Conservation (phyloP, 2,888 invertebrate species). For the Eulithis testata region DNA sequence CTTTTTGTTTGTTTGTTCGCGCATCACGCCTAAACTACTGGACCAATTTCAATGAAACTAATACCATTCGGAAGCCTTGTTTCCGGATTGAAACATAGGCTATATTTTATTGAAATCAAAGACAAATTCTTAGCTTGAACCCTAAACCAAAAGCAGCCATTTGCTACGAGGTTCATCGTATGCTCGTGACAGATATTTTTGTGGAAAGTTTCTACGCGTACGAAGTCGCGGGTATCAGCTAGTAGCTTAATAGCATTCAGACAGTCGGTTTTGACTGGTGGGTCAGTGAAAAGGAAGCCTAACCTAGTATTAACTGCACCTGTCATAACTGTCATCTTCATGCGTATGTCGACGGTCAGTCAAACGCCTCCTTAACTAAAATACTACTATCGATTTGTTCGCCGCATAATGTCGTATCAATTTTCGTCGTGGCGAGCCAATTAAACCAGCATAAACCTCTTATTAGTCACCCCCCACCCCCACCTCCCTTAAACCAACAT, state of each 20-base stretch:
- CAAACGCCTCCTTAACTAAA: conserved; percentile 61
- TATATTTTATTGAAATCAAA: no score
- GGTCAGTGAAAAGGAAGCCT: background rate
- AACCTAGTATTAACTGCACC: background rate
- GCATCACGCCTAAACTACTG: no score
- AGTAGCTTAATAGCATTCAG: background rate
- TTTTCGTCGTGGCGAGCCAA: conserved; percentile 75
- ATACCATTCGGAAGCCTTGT: no score
- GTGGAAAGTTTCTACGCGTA: no score
- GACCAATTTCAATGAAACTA: no score
- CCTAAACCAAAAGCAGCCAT: no score
- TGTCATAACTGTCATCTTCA: conserved; percentile 3
- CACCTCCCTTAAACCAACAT: conserved; percentile 77
- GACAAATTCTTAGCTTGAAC: no score
- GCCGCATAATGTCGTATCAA: conserved; percentile 57
- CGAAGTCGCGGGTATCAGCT: no score
- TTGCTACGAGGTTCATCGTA: no score
- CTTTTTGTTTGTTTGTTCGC: no score
- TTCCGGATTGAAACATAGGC: no score
- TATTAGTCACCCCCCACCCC: conserved; percentile 77
- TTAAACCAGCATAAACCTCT: conserved; percentile 79
- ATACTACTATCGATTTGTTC: conserved; percentile 66
- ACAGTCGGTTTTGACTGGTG: background rate
- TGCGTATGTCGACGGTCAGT: conserved; percentile 12
- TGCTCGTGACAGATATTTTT: no score